Evolutionary conservation across 1,140 invertebrate genomes (phyloP), one percentile per base, ranked within the genome.

Genomic region (Meloidogyne hapla): DNA sequence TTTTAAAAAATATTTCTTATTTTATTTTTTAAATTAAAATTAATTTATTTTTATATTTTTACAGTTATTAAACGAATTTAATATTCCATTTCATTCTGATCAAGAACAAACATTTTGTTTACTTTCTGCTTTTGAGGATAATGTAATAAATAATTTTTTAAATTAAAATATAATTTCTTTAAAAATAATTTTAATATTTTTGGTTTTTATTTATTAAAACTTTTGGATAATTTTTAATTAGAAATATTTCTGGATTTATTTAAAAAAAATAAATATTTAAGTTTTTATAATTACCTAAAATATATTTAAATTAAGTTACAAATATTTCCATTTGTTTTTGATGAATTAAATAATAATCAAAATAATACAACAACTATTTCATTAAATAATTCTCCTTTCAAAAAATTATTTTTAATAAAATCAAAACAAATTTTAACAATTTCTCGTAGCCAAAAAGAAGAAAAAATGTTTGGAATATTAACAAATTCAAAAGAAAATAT

Each of bases 371-470:
- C 42, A 45, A n/a, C n/a, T n/a, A n/a, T n/a, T n/a, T n/a, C n/a
- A n/a, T n/a, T n/a, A n/a, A 45, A 45, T 45, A 45, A 15, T 45
- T 45, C 13, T 45, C 13, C 42, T 45, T 4, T 56, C n/a, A n/a
- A 56, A n/a, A 3, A 56, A 56, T 21, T 56, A 56, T n/a, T 56
- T n/a, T 56, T n/a, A 21, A 56, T n/a, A 67, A 26, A 38, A n/a
- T n/a, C n/a, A n/a, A 33, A 67, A 67, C 28, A 67, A 67, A 26
- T 67, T 40, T 15, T 67, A 9, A 26, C 26, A 67, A 28, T 38
- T 12, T 38, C 9, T 4, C 65, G 28, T 67, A 67, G 28, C 38
- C 28, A 28, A 67, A 67, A 10, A 67, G 13, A 67, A 26, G n/a
- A 28, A 21, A n/a, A 38, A 28, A 67, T 26, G 25, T 40, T 67